A percentile compares a stretch with the other conserved stretches of the same genome.
phyloP scores from a whole-genome alignment of 2,797 vertebrate species.

The Sylvia borin region DNA sequence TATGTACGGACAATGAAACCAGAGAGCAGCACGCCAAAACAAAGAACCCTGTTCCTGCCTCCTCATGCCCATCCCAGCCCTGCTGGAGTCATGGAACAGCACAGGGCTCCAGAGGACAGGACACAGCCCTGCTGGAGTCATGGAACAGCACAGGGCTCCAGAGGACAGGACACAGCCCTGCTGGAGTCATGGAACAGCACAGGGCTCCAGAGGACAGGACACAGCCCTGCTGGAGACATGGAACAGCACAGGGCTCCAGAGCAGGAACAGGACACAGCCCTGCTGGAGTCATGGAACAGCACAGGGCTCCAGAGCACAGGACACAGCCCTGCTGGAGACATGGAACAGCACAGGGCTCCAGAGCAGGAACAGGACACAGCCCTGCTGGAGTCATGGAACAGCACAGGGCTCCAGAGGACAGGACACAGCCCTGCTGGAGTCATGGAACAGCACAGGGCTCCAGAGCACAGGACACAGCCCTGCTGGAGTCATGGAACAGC shows the following conservation, averaged over 20 bases:
- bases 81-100: not conserved
- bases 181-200: not conserved
- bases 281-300: not conserved
- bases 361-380: no score
- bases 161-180: not conserved
- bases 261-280: not conserved
- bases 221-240: not conserved
- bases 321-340: no score
- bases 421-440: no score
- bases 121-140: not conserved
- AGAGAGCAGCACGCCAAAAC: not conserved
- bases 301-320: no score
- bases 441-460: no score
- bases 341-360: no score
- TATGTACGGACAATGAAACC: fast-evolving
- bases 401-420: no score
- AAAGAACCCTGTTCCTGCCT: fast-evolving
- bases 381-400: not conserved
- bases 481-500: not conserved
- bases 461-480: not conserved
- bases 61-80: not conserved
- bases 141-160: not conserved
- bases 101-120: no score
- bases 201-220: no score
- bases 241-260: no score